Evolutionary conservation across 35 echinoderm and acorn worm genomes (phyloP), one percentile per base, ranked within the genome.

Genomic region (Heliocidaris tuberculata): DNA sequence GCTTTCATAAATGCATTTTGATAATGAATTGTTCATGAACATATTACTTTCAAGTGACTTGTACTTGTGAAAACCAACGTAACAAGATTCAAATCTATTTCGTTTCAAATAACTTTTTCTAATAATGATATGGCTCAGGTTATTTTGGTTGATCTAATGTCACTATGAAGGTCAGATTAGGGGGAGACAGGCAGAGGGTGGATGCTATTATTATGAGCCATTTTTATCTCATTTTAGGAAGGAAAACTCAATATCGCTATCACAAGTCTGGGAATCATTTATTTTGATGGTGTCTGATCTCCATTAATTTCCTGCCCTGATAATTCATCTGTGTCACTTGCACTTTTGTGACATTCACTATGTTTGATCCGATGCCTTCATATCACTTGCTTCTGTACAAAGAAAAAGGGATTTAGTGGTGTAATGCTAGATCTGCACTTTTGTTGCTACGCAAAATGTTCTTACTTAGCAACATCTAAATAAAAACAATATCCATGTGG

Each of bases 361-460:
- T n/a, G 65, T 78, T 78, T 78, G 27, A 78, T 78, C 65, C 21
- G 65, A 78, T 78, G 27, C 15, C 65, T 78, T 17, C 17, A 7
- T 78, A 78, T 78, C 65, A 78, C 19, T 78, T 78, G 65, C 21
- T 78, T 24, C 24, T 19, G 27, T 78, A 78, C 65, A 78, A 78
- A 78, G 65, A 78, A 78, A 78, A n/a, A 78, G 27, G 65, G 65
- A 78, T 78, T 78, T 27, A 60, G 19, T 19, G 2, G 59, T 78
- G 65, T 27, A 78, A 78, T 78, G 65, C 65, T 78, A 78, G 65
- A 78, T 78, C 65, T 78, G 65, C 65, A 78, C 65, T 78, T 78
- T 78, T 21, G 65, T 78, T 78, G 65, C 65, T 78, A 78, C 21
- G 60, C 65, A 21, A 78, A 78, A 78, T 78, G 65, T 17, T 19